Evolutionary conservation across 2,888 invertebrate species (phyloP), one percentile per base, ranked within the genome.

Genomic region (Abrostola tripartita): DNA sequence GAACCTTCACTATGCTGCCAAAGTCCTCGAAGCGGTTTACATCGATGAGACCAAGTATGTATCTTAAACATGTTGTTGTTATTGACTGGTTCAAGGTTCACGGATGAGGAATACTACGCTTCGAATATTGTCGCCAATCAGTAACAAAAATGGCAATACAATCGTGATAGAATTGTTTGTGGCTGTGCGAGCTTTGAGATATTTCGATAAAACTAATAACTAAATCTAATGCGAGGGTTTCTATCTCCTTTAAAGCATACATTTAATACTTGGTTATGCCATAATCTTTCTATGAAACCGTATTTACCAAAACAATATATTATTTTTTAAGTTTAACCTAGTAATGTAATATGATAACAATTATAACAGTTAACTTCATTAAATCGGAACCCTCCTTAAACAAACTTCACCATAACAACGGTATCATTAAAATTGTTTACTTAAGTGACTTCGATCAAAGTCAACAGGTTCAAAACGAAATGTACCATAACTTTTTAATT

Each of bases 11-110:
- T 99, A 98, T 92, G 98, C 98, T 60, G 98, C 98, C 14, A 97
- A 97, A 86, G 98, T 99, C 52, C 96, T 99, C 76, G 98, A 99
- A 95, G 97, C 98, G 11, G 98, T 98, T 77, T 98, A 98, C 95
- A 97, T 98, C 88, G 98, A 98, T 90, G 98, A 98, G 92, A 97
- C 98, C 90, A 98, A 98, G 98, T 98, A 97, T 95, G 97, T 96
- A 90, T 74, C 49, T 24, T 60, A 55, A 61, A 57, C 54, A 62
- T 60, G 56, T 58, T 64, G 55, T 57, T 67, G 56, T 38, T 58
- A 41, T 55, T 40, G 24, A 56, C 24, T 65, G 52, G 37, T 61
- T 50, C 55, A 60, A 70, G 52, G 50, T 38, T 65, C 36, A 60
- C 40, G 40, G 68, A 74, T 65, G 78, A 72, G 61, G 58, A 78